Conservation (phyloP, 2,888 invertebrate genomes). For the Merodon equestris region DNA sequence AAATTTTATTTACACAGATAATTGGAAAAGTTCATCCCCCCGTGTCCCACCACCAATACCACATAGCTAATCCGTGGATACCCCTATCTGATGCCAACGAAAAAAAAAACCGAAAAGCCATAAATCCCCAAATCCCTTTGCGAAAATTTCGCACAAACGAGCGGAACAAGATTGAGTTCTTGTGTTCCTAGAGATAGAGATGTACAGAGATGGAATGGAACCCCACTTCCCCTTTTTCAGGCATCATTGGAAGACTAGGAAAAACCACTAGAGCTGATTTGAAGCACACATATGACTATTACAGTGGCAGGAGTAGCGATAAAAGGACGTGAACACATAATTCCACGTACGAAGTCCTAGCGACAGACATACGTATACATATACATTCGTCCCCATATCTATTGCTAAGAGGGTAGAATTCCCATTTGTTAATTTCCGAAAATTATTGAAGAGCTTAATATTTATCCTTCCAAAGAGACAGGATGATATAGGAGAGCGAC, state of each 20-base stretch:
- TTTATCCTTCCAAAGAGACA: slow-evolving; percentile 45
- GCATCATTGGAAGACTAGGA: slow-evolving; percentile 30
- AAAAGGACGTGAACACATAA: slow-evolving; percentile 57
- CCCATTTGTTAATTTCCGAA: slow-evolving; percentile 68
- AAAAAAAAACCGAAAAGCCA: slow-evolving; percentile 32
- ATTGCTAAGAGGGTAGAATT: slow-evolving; percentile 59
- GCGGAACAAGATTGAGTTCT: slow-evolving; percentile 54
- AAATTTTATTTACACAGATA: slow-evolving; percentile 68
- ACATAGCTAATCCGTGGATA: too few species aligned
- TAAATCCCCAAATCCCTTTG: slow-evolving; percentile 67
- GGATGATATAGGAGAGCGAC: neutral
- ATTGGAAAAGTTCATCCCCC: slow-evolving; percentile 66
- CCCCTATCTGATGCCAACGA: too few species aligned
- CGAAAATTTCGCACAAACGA: slow-evolving; percentile 61
- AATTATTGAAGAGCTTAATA: slow-evolving; percentile 67
- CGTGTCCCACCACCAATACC: neutral
- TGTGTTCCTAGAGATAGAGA: slow-evolving; percentile 23
- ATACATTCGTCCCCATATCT: slow-evolving; percentile 31
- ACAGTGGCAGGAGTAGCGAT: slow-evolving; percentile 17
- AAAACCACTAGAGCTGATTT: slow-evolving; percentile 23
- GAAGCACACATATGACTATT: slow-evolving; percentile 33
- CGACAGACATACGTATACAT: too few species aligned
- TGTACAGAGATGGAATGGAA: neutral
- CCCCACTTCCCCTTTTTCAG: too few species aligned
- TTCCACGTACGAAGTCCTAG: slow-evolving; percentile 35